Conservation (phyloP, 2,797 vertebrate species). For the Pelobates cultripes region DNA sequence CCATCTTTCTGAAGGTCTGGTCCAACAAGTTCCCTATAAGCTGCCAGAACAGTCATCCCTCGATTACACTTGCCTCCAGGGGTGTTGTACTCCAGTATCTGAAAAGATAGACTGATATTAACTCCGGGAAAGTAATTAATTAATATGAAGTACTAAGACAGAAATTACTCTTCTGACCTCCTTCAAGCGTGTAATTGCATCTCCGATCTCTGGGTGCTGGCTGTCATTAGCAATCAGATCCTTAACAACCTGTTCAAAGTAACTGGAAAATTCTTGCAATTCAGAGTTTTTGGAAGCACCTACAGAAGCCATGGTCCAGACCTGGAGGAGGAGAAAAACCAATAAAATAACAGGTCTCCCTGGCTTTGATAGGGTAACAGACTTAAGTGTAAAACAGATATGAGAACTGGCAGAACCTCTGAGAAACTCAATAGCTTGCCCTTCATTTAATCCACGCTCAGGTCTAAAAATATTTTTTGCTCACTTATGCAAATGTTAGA, state of each 20-base stretch:
- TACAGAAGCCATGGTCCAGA: slow-evolving; percentile 64
- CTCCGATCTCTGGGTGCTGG: slow-evolving; percentile 74
- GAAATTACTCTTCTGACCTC: slow-evolving; percentile 59
- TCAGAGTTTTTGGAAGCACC: slow-evolving; percentile 67
- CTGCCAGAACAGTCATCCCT: slow-evolving; percentile 85
- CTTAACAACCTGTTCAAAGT: slow-evolving; percentile 83
- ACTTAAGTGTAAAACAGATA: no score
- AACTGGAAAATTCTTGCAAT: slow-evolving; percentile 74
- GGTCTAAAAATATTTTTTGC: no score
- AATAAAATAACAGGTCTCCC: no score
- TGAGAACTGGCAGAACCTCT: no score
- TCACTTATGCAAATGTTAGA: no score
- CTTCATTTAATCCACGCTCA: no score
- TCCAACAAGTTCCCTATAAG: slow-evolving; percentile 76
- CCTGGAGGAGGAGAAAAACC: slow-evolving; percentile 1
- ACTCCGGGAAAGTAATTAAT: background rate
- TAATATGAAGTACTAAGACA: no score
- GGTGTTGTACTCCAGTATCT: slow-evolving; percentile 85
- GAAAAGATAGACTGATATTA: background rate
- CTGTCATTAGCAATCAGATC: slow-evolving; percentile 81
- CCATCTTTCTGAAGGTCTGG: slow-evolving; percentile 71
- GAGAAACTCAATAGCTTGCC: no score
- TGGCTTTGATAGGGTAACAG: no score
- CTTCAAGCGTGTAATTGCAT: slow-evolving; percentile 77
- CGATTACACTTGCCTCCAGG: slow-evolving; percentile 88